phyloP scores from a whole-genome alignment of 2,113 vertebrate species.

The Crotalus helleri region DNA sequence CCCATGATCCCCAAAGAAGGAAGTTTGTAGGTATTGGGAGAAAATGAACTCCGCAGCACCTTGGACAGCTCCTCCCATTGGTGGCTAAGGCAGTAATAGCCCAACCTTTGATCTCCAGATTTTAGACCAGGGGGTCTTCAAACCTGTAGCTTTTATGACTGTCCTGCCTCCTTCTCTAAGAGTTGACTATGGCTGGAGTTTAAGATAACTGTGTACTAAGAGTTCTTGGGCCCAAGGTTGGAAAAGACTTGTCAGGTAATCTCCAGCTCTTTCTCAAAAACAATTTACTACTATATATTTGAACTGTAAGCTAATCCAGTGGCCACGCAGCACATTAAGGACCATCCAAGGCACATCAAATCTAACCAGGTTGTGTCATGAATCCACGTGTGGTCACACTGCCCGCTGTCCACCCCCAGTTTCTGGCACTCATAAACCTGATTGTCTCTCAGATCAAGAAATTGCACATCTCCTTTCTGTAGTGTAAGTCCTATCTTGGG shows the following conservation, averaged over 20 bases:
- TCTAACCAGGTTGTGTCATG: background rate
- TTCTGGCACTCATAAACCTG: background rate
- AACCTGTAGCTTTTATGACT: too few relatives aligned
- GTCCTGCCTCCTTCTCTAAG: background rate
- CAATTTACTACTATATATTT: background rate
- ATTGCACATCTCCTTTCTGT: background rate
- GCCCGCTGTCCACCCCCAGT: background rate
- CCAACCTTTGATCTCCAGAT: too few relatives aligned
- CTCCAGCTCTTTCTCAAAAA: background rate
- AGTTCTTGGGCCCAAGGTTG: too few relatives aligned
- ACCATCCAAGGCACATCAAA: background rate
- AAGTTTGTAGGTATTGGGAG: background rate
- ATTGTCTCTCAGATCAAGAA: background rate
- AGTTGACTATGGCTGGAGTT: background rate
- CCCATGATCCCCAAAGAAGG: background rate
- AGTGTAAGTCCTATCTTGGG: background rate
- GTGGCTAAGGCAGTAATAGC: too few relatives aligned
- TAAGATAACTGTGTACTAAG: background rate
- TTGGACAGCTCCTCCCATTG: conserved; percentile 15
- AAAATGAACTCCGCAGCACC: background rate
- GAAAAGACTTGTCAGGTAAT: background rate
- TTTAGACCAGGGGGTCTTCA: too few relatives aligned
- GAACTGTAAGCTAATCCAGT: background rate
- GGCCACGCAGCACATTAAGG: background rate
- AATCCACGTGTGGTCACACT: background rate